Conservation (phyloP, 2,797 vertebrate genomes). For the Gymnodraco acuticeps region DNA sequence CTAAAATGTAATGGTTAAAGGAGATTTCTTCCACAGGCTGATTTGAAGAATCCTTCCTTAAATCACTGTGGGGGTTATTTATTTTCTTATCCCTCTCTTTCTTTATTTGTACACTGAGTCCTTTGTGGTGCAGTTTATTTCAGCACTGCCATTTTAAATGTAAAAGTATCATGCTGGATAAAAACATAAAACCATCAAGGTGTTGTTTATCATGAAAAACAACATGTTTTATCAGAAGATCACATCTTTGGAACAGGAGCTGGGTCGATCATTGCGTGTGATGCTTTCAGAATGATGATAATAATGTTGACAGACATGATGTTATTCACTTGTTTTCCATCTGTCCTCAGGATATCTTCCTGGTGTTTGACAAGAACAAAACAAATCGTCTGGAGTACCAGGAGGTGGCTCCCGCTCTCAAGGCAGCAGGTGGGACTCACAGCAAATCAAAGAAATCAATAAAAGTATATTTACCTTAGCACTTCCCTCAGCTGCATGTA, state of each 20-base stretch:
- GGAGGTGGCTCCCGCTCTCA: conserved; percentile 76
- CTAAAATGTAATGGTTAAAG: too few species aligned
- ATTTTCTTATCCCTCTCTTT: neutral
- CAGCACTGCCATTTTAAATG: neutral
- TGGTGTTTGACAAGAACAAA: conserved; percentile 79
- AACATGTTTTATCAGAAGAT: neutral
- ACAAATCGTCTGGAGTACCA: conserved; percentile 72
- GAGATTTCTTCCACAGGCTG: too few species aligned
- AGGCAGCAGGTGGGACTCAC: conserved; percentile 77
- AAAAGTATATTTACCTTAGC: neutral
- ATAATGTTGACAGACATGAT: neutral
- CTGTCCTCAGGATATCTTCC: conserved; percentile 79
- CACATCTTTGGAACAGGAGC: neutral
- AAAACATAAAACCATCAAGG: neutral
- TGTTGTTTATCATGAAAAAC: too few species aligned
- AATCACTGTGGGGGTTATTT: too few species aligned
- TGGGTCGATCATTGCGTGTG: too few species aligned
- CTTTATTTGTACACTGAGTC: neutral
- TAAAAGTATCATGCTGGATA: neutral
- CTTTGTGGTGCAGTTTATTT: neutral
- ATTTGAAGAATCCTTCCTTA: too few species aligned
- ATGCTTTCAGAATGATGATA: too few species aligned
- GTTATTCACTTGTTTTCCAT: neutral
- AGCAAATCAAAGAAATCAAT: too few species aligned
- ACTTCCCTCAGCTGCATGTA: neutral